A percentile compares a stretch with the other conserved stretches of the same genome.
These are phyloP conservation scores for Actinostola sp. DNA, from an alignment of 92 coral and sea anemone genomes.

Conservation along the genomic window DNA sequence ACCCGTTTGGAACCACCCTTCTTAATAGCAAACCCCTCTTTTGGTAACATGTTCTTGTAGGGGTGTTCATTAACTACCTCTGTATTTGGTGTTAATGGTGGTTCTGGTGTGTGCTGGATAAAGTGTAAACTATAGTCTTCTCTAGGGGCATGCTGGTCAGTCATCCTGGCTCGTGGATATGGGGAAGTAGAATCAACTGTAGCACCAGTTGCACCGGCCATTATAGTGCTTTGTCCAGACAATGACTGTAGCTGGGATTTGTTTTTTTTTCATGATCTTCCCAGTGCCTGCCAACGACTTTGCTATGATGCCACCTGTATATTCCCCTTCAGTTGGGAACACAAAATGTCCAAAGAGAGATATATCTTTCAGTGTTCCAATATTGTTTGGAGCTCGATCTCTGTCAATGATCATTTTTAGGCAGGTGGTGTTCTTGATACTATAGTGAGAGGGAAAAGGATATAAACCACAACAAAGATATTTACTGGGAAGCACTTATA, in stretches of 20 bases:
- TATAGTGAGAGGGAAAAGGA: too few relatives aligned
- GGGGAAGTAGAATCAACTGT: not conserved
- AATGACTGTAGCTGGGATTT: not conserved
- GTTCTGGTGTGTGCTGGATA: slow-evolving; percentile 26
- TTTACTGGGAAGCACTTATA: too few relatives aligned
- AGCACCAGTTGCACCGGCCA: slow-evolving; percentile 18
- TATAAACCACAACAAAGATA: too few relatives aligned
- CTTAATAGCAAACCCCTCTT: not conserved
- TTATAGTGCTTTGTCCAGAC: not conserved
- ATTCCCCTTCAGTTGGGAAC: slow-evolving; percentile 5
- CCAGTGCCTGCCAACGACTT: slow-evolving; percentile 20
- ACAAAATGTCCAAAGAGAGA: slow-evolving; percentile 7
- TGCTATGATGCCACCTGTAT: slow-evolving; percentile 6
- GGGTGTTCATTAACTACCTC: too few relatives aligned
- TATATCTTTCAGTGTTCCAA: slow-evolving; percentile 13
- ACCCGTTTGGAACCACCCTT: slow-evolving; percentile 10
- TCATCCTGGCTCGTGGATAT: too few relatives aligned
- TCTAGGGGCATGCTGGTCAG: not conserved
- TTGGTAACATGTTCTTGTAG: too few relatives aligned
- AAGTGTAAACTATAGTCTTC: not conserved
- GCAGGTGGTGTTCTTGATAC: slow-evolving; percentile 8
- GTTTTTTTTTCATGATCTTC: not conserved
- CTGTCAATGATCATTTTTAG: slow-evolving; percentile 2
- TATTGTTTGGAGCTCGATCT: too few relatives aligned
- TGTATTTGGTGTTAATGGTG: not conserved